These are phyloP conservation scores for Oreonectes daqikongensis DNA, from an alignment of 2,797 vertebrate species.

Conservation along the genomic window DNA sequence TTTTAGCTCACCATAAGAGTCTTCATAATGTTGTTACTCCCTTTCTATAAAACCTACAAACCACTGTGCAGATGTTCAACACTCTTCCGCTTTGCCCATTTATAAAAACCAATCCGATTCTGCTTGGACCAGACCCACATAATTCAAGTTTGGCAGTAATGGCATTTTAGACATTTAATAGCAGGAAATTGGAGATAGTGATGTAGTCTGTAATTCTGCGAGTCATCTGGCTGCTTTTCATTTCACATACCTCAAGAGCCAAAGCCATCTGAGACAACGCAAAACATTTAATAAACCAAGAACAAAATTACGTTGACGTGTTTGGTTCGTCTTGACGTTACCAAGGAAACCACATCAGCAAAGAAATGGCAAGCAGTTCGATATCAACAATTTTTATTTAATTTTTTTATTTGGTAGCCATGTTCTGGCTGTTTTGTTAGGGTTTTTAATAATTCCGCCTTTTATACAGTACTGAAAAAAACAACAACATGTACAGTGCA, in stretches of 20 bases:
- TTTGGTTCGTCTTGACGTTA: not conserved
- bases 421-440: constrained; percentile 78
- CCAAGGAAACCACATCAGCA: constrained; percentile 9
- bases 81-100: constrained; percentile 10
- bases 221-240: constrained; percentile 24
- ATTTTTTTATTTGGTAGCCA: constrained; percentile 80
- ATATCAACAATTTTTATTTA: constrained; percentile 64
- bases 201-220: constrained; percentile 20
- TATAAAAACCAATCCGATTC: constrained; percentile 46
- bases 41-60: not conserved
- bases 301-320: not conserved
- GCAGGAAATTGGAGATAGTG: constrained; percentile 36
- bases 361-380: constrained; percentile 55
- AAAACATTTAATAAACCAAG: constrained; percentile 8
- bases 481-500: constrained; percentile 81
- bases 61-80: constrained; percentile 3
- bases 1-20: too few relatives aligned
- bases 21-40: not conserved
- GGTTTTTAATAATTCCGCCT: constrained; percentile 83
- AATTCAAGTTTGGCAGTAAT: constrained; percentile 32
- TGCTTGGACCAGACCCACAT: constrained; percentile 5
- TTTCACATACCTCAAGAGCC: not conserved
- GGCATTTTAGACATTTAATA: constrained; percentile 27
- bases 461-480: constrained; percentile 95
- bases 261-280: not conserved